Evolutionary conservation across 2,113 vertebrate species (phyloP), one percentile per base, ranked within the genome.

Genomic region (Felis catus): DNA sequence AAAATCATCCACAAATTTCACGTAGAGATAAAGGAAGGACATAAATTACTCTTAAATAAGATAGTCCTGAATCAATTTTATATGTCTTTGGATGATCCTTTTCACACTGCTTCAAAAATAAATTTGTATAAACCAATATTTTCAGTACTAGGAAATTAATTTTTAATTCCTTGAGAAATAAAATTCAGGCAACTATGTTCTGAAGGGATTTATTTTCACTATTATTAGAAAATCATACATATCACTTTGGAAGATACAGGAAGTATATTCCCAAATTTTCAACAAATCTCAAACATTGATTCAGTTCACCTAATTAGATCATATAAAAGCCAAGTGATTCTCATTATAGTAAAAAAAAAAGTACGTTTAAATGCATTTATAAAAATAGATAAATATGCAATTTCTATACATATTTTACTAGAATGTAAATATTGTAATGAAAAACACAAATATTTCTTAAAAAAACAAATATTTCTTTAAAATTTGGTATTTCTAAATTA

Each of bases 61-160:
- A 73, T n/a, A 61, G 25, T 39, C 11, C 39, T 15, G 83, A 36
- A 18, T 89, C 16, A 89, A 92, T 76, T 88, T 6, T 80, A 1
- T 94, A 31, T 87, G 6, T 29, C 3, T 98, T 96, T 48, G 31
- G 4, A 90, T 92, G 21, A 48, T 95, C 0, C 5, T 74, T 70
- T 73, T 88, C 31, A 96, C 15, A 86, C 96, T 68, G 21, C 23
- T 86, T 51, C 36, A 78, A 33, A 98, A 98, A 71, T 91, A 55
- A 23, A 53, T 85, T 76, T 71, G 16, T 80, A 31, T 80, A 73
- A 70, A 94, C 58, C 16, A 2, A 96, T 83, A 14, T 48, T 78
- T 92, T 78, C 0, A 73, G 12, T 78, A 65, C 0, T 53, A 41
- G 1, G 0, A 92, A 85, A 80, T 66, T 53, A 41, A 65, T 45